Percentiles rank a stretch among this genome's conserved stretches.
phyloP scores from a whole-genome alignment of 1,140 invertebrate species.

The Cydia pomonella region DNA sequence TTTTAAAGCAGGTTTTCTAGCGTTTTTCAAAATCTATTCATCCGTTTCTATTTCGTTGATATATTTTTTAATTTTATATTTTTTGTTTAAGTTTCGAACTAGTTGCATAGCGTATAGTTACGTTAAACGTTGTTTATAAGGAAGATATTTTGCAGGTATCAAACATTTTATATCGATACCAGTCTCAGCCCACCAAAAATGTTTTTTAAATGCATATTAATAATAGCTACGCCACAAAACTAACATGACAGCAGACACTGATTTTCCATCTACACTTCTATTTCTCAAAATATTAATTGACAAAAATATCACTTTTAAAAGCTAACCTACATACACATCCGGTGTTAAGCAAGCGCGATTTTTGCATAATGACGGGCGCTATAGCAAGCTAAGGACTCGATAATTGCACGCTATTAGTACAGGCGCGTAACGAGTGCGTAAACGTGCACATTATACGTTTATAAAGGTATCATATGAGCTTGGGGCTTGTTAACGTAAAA shows the following conservation, averaged over 20 bases:
- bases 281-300: neutral
- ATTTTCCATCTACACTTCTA: neutral
- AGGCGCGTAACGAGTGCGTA: constrained; percentile 2
- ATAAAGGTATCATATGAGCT: constrained; percentile 1
- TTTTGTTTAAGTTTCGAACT: no score
- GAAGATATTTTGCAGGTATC: no score
- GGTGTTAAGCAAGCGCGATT: neutral
- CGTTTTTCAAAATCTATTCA: no score
- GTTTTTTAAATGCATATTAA: no score
- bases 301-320: neutral
- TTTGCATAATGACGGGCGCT: constrained; percentile 21
- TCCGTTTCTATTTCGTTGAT: no score
- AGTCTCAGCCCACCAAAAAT: no score
- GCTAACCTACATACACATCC: constrained; percentile 10
- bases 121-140: no score
- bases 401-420: neutral
- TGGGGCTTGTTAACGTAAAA: neutral
- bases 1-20: no score
- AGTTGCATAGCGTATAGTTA: no score
- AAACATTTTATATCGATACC: no score
- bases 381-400: neutral
- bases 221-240: neutral
- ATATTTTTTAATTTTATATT: no score
- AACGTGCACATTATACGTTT: constrained; percentile 2
- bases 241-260: neutral